phyloP scores from a whole-genome alignment of 2,888 invertebrate species.

The Escarpia spicata region DNA sequence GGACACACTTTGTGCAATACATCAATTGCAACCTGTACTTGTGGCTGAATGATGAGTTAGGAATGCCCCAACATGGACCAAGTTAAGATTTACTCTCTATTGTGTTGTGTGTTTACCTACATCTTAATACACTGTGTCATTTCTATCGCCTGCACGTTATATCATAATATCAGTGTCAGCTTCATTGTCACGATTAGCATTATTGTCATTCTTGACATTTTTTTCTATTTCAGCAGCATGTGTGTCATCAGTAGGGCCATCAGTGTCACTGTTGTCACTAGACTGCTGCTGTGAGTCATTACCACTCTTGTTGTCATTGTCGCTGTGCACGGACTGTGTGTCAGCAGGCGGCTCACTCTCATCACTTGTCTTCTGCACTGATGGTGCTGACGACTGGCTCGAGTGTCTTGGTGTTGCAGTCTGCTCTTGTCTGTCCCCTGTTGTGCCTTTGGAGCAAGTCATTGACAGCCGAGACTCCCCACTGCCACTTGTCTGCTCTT shows the following conservation, averaged over 20 bases:
- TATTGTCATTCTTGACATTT: not conserved
- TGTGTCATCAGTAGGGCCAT: not conserved
- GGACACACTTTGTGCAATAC: not conserved
- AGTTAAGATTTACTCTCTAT: not conserved
- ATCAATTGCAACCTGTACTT: no score
- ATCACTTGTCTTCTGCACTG: not conserved
- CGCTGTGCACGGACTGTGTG: not conserved
- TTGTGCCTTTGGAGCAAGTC: not conserved
- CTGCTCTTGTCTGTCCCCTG: not conserved
- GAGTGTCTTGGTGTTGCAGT: not conserved
- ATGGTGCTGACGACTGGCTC: not conserved
- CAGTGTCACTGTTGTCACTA: not conserved
- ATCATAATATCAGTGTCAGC: not conserved
- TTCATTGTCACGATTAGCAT: not conserved
- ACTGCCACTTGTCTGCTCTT: not conserved
- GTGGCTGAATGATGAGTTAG: not conserved
- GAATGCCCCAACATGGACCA: not conserved
- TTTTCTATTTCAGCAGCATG: no score
- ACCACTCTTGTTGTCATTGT: not conserved
- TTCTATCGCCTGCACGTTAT: not conserved
- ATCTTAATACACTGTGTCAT: not conserved
- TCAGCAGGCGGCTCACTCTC: not conserved
- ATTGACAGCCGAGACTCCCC: not conserved
- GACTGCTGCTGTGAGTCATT: not conserved
- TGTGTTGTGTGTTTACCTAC: not conserved